phyloP scores from a whole-genome alignment of 1,140 invertebrate genomes.

The Panulirus ornatus region DNA sequence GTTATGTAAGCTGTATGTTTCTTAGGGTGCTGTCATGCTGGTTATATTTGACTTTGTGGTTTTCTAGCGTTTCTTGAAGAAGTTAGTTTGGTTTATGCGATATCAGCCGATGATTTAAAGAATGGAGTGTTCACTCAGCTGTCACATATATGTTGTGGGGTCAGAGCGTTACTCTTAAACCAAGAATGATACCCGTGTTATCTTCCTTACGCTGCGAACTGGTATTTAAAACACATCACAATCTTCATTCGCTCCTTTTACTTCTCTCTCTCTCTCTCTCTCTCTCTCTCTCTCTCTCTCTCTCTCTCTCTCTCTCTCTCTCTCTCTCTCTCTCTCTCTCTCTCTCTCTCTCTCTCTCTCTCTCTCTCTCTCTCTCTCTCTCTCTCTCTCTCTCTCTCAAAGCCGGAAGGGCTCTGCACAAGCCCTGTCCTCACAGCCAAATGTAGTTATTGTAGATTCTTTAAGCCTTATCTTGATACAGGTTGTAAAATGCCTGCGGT shows the following conservation, averaged over 20 bases:
- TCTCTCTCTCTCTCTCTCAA: slow-evolving; percentile 18
- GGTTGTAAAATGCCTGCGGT: no score
- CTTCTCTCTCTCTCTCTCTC: neutral
- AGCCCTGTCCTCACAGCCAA: slow-evolving; percentile 23
- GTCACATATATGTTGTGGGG: neutral
- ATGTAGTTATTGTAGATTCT: no score
- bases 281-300: slow-evolving; percentile 16
- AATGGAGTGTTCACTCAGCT: neutral
- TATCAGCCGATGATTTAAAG: no score
- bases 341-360: neutral
- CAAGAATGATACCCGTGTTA: neutral
- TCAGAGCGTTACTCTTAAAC: neutral
- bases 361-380: slow-evolving; percentile 3
- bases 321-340: slow-evolving; percentile 6
- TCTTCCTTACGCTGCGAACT: no score
- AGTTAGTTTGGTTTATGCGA: no score
- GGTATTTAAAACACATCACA: neutral
- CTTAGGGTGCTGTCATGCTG: no score
- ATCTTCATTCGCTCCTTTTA: slow-evolving; percentile 1
- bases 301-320: slow-evolving; percentile 8
- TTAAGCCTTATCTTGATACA: no score
- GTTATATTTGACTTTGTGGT: no score
- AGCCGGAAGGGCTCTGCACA: slow-evolving; percentile 24
- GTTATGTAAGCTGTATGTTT: slow-evolving; percentile 49
- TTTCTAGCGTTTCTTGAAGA: no score